Conservation (phyloP, 2,113 vertebrate genomes). For the Tympanuchus pallidicinctus region DNA sequence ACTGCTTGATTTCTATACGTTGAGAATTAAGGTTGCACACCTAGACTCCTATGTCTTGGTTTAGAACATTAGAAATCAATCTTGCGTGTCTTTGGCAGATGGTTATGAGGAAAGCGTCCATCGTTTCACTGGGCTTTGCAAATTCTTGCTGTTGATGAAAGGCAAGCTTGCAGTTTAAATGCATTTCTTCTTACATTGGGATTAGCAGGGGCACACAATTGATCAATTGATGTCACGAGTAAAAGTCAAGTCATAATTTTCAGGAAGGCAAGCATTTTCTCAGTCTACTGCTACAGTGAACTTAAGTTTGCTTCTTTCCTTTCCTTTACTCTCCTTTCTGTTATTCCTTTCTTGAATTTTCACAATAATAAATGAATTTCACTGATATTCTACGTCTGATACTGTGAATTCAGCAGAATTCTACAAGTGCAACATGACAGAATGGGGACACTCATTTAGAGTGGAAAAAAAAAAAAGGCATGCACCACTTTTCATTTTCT, state of each 20-base stretch:
- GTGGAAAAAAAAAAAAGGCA: neutral
- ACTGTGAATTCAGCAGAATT: neutral
- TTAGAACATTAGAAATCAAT: neutral
- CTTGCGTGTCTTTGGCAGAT: neutral
- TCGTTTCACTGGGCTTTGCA: neutral
- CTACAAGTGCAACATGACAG: neutral
- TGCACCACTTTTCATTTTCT: neutral
- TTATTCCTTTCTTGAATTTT: neutral
- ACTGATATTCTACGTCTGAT: neutral
- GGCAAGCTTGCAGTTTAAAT: neutral
- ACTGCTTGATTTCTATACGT: neutral
- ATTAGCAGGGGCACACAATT: neutral
- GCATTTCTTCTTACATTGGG: neutral
- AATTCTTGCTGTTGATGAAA: neutral
- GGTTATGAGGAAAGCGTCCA: neutral
- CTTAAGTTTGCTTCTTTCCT: neutral
- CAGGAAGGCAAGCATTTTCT: neutral
- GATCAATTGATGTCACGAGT: neutral
- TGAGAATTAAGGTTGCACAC: neutral
- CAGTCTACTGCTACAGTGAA: neutral
- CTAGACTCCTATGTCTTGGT: neutral
- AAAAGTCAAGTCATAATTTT: neutral
- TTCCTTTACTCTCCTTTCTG: accelerated
- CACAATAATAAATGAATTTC: neutral
- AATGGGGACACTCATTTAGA: neutral